Evolutionary conservation across 2,888 invertebrate genomes (phyloP).

Genomic region (Folsomia candida): DNA sequence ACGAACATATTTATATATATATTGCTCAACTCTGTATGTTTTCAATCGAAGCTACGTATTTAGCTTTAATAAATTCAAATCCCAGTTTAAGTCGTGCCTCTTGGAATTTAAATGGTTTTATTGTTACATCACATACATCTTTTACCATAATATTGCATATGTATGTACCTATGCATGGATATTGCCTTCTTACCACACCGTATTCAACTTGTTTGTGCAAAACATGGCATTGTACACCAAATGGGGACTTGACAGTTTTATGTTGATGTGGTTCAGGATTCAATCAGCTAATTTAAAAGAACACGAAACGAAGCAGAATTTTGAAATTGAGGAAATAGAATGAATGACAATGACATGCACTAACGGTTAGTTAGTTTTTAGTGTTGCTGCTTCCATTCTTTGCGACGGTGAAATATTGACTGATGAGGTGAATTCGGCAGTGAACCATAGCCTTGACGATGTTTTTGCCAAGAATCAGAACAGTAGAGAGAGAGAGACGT

Average conservation of each 20-base stretch:
- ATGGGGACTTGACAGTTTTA: constrained; percentile 6
- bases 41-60: too few species aligned
- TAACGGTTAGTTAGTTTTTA: constrained; percentile 1
- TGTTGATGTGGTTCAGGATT: neutral
- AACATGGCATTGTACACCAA: too few species aligned
- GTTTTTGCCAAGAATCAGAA: too few species aligned
- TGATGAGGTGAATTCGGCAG: neutral
- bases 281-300: neutral
- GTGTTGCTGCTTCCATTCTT: neutral
- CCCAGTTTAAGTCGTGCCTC: neutral
- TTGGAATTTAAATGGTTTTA: neutral
- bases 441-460: too few species aligned
- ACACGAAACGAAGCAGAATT: neutral
- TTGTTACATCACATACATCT: neutral
- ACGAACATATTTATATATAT: neutral
- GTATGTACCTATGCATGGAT: neutral
- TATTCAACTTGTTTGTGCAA: too few species aligned
- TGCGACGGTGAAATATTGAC: neutral
- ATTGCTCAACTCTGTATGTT: too few species aligned
- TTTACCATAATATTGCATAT: neutral
- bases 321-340: constrained; percentile 1
- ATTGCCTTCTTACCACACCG: too few species aligned
- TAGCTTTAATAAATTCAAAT: neutral
- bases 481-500: too few species aligned
- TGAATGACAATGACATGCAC: constrained; percentile 4